Percentiles rank a stretch among this genome's conserved stretches.
Evolutionary conservation across 92 coral and sea anemone species (phyloP).

Genomic region (Zoanthus sansibaricus): DNA sequence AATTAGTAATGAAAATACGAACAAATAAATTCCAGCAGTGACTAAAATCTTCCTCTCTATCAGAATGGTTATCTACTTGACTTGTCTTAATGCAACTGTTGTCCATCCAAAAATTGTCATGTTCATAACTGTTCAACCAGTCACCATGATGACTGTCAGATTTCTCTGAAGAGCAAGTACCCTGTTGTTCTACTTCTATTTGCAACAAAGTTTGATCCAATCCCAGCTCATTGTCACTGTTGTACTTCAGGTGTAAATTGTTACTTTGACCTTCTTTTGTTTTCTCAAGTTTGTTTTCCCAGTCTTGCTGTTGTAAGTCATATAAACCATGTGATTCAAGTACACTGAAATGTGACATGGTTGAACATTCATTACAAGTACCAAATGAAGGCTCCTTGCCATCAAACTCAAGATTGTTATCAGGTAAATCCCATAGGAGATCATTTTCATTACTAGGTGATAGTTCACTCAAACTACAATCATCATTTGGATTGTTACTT

Average conservation of each 20-base stretch:
- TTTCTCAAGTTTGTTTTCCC: not conserved
- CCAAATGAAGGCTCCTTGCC: not conserved
- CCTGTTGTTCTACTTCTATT: not conserved
- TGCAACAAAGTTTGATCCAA: not conserved
- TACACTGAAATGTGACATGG: not conserved
- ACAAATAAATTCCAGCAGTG: not conserved
- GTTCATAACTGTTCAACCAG: slow-evolving; percentile 25
- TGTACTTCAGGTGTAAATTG: not conserved
- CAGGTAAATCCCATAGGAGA: not conserved
- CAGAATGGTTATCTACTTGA: not conserved
- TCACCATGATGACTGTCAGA: not conserved
- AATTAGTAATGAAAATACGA: not conserved
- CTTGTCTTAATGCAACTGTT: not conserved
- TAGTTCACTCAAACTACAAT: not conserved
- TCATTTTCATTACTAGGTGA: not conserved
- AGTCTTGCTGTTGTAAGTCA: not conserved
- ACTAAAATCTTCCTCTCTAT: not conserved
- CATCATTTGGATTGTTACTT: not conserved
- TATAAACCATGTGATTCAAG: not conserved
- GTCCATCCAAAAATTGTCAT: slow-evolving; percentile 44
- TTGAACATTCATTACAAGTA: not conserved
- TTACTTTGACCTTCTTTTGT: not conserved
- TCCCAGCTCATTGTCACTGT: not conserved
- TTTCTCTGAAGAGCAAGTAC: not conserved
- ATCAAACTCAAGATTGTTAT: not conserved